A percentile compares a stretch with the other conserved stretches of the same genome.
phyloP scores from a whole-genome alignment of 2,888 invertebrate species.

The Phortica magna region DNA sequence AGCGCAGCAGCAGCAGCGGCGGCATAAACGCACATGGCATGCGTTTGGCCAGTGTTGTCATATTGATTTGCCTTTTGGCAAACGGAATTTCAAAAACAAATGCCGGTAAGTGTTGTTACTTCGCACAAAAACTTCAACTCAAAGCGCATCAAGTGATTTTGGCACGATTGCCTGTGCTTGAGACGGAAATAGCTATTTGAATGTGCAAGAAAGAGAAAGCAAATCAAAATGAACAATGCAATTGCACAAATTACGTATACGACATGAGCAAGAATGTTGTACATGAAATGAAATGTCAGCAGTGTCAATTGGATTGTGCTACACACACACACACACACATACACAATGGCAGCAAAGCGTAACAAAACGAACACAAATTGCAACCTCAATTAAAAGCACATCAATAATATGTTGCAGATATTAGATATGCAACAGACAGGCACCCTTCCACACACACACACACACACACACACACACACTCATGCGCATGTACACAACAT shows the following conservation, averaged over 20 bases:
- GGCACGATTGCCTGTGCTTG: constrained; percentile 47
- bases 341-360: neutral
- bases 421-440: constrained; percentile 25
- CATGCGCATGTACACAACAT: no score
- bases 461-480: constrained; percentile 43
- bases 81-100: constrained; percentile 56
- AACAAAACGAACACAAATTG: constrained; percentile 24
- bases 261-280: neutral
- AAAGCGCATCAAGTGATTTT: constrained; percentile 48
- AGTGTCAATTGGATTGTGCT: constrained; percentile 22
- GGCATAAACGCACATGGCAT: constrained; percentile 10
- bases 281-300: constrained; percentile 27
- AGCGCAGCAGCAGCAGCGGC: neutral
- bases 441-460: neutral
- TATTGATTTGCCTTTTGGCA: constrained; percentile 64
- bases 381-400: constrained; percentile 68
- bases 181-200: constrained; percentile 62
- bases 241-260: constrained; percentile 19
- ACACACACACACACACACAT: constrained; percentile 16
- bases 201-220: constrained; percentile 45
- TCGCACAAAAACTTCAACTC: constrained; percentile 44
- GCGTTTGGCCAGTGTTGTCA: constrained; percentile 53
- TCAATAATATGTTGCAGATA: constrained; percentile 58
- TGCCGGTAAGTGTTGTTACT: constrained; percentile 65
- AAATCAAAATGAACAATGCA: constrained; percentile 10